Evolutionary conservation across 2,797 vertebrate species (phyloP).

Genomic region (Gastrophryne carolinensis): DNA sequence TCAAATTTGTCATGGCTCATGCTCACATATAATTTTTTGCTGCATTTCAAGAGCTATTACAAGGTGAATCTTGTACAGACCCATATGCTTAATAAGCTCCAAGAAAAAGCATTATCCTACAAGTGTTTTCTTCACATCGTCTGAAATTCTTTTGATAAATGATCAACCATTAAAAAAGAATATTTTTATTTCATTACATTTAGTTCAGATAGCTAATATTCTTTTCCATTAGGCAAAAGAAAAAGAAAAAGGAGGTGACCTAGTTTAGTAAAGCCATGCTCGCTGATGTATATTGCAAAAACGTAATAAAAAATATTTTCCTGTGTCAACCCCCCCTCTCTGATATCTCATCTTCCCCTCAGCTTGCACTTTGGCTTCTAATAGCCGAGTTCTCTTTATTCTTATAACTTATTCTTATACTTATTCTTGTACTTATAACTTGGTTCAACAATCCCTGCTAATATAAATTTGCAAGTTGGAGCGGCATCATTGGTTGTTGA

Average conservation of each 20-base stretch:
- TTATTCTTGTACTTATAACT: too few relatives aligned
- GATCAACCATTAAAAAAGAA: conserved; percentile 36
- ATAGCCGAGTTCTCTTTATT: too few relatives aligned
- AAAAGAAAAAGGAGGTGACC: conserved; percentile 20
- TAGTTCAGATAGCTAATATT: conserved; percentile 41
- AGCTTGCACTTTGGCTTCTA: too few relatives aligned
- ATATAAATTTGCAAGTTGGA: too few relatives aligned
- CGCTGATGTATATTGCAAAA: conserved; percentile 9
- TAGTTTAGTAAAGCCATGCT: conserved; percentile 24
- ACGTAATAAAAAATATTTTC: too few relatives aligned
- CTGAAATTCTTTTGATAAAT: conserved; percentile 46
- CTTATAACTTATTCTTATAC: too few relatives aligned
- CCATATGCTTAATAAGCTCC: conserved; percentile 51
- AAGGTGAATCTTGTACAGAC: conserved; percentile 49
- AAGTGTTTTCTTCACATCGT: conserved; percentile 32
- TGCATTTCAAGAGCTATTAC: conserved; percentile 52
- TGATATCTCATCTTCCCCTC: too few relatives aligned
- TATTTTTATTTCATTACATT: conserved; percentile 44
- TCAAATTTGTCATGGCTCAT: conserved; percentile 48
- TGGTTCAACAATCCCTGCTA: too few relatives aligned
- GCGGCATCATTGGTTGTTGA: too few relatives aligned
- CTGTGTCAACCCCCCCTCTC: too few relatives aligned
- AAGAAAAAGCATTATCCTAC: conserved; percentile 48
- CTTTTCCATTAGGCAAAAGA: conserved; percentile 42
- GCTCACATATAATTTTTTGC: conserved; percentile 47